Conservation (phyloP, 2,797 vertebrate genomes). For the Streptopelia turtur region DNA sequence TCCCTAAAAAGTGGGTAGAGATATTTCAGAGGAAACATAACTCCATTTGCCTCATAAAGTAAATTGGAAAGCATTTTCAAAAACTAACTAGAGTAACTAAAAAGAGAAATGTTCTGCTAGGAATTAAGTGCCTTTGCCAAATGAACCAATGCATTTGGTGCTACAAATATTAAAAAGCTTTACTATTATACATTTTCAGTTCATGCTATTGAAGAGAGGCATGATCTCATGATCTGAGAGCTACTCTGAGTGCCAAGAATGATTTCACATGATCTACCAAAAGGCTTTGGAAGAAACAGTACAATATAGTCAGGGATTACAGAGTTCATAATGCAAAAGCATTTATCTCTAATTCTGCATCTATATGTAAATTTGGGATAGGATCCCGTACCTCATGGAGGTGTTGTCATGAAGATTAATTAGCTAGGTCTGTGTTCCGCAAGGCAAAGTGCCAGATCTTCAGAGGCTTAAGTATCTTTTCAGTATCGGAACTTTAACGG, state of each 20-base stretch:
- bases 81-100: background rate
- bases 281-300: background rate
- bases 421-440: background rate
- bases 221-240: background rate
- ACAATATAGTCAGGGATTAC: background rate
- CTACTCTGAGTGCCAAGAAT: background rate
- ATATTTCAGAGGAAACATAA: background rate
- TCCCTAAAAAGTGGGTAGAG: background rate
- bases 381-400: background rate
- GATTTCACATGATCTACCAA: background rate
- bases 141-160: background rate
- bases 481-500: background rate
- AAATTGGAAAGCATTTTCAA: background rate
- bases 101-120: background rate
- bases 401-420: slow-evolving; percentile 30
- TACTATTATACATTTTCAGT: background rate
- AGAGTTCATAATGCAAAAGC: background rate
- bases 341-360: slow-evolving; percentile 14
- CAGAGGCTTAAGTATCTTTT: background rate
- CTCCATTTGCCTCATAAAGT: background rate
- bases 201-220: background rate
- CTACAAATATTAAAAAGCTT: background rate
- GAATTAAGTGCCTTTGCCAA: background rate
- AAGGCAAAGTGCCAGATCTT: background rate
- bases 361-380: slow-evolving; percentile 23